Percentiles rank a stretch among this genome's conserved stretches.
These are phyloP conservation scores for Pristionchus entomophagus DNA, from an alignment of 2,888 invertebrate species.

Conservation along the genomic window DNA sequence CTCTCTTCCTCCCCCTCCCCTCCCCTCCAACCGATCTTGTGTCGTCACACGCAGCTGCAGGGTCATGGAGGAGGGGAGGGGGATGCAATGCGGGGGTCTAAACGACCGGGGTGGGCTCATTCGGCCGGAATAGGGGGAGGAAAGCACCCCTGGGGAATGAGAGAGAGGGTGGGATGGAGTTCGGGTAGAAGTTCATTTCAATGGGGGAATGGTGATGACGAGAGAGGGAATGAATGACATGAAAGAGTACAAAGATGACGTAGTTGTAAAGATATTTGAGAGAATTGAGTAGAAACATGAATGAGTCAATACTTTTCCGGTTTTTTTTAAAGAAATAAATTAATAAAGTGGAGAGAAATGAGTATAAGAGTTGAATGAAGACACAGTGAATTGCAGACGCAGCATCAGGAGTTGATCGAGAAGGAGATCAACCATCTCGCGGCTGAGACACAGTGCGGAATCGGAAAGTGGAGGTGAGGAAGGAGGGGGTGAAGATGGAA, in stretches of 20 bases:
- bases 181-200: conserved; percentile 54
- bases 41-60: neutral
- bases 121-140: neutral
- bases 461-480: conserved; percentile 68
- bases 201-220: neutral
- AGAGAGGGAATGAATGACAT: neutral
- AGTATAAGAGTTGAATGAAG: too few species aligned
- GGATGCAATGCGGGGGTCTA: neutral
- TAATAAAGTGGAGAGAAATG: too few species aligned
- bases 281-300: neutral
- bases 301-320: too few species aligned
- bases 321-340: too few species aligned
- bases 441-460: conserved; percentile 71
- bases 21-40: neutral
- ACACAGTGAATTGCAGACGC: conserved; percentile 52
- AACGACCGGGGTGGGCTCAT: neutral
- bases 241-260: too few species aligned
- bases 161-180: conserved; percentile 53
- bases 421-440: conserved; percentile 72
- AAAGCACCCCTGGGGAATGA: conserved; percentile 4
- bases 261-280: too few species aligned
- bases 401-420: conserved; percentile 71
- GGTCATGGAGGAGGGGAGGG: neutral
- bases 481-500: too few species aligned
- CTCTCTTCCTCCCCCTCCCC: neutral